Conservation (phyloP, 2,797 vertebrate species). For the Hipposideros larvatus region DNA sequence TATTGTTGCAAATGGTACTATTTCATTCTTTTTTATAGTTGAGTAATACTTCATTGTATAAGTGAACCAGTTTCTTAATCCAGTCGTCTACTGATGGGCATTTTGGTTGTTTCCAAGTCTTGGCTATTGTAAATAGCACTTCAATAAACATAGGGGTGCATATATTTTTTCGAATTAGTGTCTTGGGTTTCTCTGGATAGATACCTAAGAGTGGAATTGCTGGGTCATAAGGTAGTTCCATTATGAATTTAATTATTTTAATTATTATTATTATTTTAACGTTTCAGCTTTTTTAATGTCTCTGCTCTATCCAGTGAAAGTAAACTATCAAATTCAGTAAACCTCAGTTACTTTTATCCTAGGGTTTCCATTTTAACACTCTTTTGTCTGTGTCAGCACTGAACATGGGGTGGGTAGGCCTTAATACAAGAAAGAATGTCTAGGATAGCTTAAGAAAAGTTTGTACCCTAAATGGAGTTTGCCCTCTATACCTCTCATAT, state of each 20-base stretch:
- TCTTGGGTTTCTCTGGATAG: too few relatives aligned
- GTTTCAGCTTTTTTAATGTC: background rate
- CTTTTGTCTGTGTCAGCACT: background rate
- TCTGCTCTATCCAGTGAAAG: background rate
- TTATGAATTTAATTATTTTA: background rate
- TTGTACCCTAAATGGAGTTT: background rate
- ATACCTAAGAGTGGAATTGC: too few relatives aligned
- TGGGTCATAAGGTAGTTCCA: too few relatives aligned
- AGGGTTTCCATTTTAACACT: background rate
- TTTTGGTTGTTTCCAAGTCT: too few relatives aligned
- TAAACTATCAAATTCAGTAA: slow-evolving; percentile 30
- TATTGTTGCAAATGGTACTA: too few relatives aligned
- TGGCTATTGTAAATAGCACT: too few relatives aligned
- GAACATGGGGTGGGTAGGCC: background rate
- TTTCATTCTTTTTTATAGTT: too few relatives aligned
- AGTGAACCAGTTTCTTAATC: too few relatives aligned
- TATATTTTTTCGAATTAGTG: too few relatives aligned
- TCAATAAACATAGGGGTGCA: too few relatives aligned
- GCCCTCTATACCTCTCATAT: background rate
- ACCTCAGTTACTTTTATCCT: background rate
- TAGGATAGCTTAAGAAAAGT: background rate
- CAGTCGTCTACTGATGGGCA: too few relatives aligned
- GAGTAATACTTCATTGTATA: too few relatives aligned
- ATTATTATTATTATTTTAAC: background rate
- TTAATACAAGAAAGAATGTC: slow-evolving; percentile 22